These are phyloP conservation scores for Rhadinocentrus ornatus DNA, from an alignment of 2,797 vertebrate species.

Conservation along the genomic window DNA sequence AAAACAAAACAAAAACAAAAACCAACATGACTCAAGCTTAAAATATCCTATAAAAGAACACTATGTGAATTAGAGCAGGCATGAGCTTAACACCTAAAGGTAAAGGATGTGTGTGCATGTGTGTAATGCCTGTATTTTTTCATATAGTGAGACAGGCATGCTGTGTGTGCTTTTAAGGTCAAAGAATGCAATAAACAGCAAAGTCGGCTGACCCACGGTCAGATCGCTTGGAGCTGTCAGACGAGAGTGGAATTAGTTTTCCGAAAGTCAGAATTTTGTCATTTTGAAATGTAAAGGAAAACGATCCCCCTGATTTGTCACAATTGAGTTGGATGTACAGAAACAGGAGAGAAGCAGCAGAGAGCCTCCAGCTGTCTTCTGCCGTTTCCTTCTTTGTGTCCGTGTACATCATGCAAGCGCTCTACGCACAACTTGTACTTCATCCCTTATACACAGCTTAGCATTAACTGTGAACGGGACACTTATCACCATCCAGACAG, in stretches of 20 bases:
- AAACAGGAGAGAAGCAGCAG: not conserved
- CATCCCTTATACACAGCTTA: slow-evolving; percentile 72
- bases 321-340: not conserved
- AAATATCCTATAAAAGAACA: slow-evolving; percentile 42
- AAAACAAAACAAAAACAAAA: not conserved
- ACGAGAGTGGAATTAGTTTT: slow-evolving; percentile 19
- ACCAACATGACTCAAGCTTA: slow-evolving; percentile 17
- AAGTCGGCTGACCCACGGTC: slow-evolving; percentile 10
- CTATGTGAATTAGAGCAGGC: slow-evolving; percentile 51
- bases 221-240: slow-evolving; percentile 32
- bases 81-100: slow-evolving; percentile 40
- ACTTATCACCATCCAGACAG: slow-evolving; percentile 57
- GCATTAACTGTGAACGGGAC: slow-evolving; percentile 36
- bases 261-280: slow-evolving; percentile 7
- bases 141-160: slow-evolving; percentile 38
- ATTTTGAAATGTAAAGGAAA: not conserved
- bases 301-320: slow-evolving; percentile 14
- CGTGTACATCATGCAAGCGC: slow-evolving; percentile 39
- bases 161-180: slow-evolving; percentile 61
- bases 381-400: slow-evolving; percentile 31
- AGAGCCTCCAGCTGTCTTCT: slow-evolving; percentile 26
- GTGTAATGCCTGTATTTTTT: slow-evolving; percentile 12
- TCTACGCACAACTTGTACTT: slow-evolving; percentile 52
- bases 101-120: slow-evolving; percentile 10
- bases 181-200: slow-evolving; percentile 40